Base-by-base conservation (phyloP, 2,888 invertebrate species). In the Sylvicola cinctus region DNA sequence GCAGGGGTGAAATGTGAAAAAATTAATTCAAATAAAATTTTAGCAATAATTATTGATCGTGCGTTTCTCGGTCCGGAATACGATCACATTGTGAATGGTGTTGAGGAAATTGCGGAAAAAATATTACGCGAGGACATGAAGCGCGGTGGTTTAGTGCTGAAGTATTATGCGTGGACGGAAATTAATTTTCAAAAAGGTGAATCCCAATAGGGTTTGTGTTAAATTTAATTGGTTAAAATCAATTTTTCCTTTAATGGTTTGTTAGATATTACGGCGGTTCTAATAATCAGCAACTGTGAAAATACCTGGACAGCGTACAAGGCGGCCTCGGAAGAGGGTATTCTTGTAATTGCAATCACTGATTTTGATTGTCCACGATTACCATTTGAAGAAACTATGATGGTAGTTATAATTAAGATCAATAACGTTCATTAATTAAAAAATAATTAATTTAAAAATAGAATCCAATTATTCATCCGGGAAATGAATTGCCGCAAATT, bases 341-440 rank as follows among this genome's bases (percentile, higher is more conserved):
- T 83, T 6, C 55, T 80, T 1, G 63, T 77, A 29, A 66, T 84
- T 40, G 78, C 80, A 0, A 62, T 83, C 39, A 80, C 81, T 33
- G 83, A 79, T 48, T 63, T 72, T 1, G 77, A 83, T 46, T 85
- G 85, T 49, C 76, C 81, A 1, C 63, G 85, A 27, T 52, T 85
- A 32, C 78, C 81, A 0, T 45, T 59, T 1, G 55, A 64, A 20
- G 61, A 69, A 13, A 80, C 79, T 1, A 61, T 84, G 23, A 79
- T 77, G 32, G 68, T 55, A 41, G 40, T 16, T 12, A 10, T n/a
- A n/a, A 17, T 20, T 70, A 30, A 11, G 5, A 17, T n/a, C 14
- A 12, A 16, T 16, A 14, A 16, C 12, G 15, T 26, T 31, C 20
- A 25, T 4, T 35, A 14, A n/a, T 26, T 3, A 31, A 15, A 33